Evolutionary conservation across 2,888 invertebrate species (phyloP), one percentile per base, ranked within the genome.

Genomic region (Rhagophthalmus giganteus): DNA sequence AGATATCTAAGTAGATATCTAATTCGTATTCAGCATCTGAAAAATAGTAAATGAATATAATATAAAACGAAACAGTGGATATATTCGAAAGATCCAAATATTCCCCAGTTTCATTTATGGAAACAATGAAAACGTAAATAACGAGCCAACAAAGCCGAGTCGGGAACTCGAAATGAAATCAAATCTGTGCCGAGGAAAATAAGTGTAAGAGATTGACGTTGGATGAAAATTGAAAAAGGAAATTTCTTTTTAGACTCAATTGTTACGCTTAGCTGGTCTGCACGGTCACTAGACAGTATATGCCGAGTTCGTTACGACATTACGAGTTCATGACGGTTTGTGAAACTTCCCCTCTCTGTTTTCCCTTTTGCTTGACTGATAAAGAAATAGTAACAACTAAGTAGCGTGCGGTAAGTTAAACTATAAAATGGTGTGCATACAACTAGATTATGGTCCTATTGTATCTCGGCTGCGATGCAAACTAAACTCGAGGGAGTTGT

Each of bases 161-260:
- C 63, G 62, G 53, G 42, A 57, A 60, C 58, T 59, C 57, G 65
- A 67, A 73, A 73, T 72, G 71, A 73, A 74, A 74, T 74, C 73
- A 74, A 74, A 73, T 74, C 74, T 72, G 70, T 69, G 69, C 73
- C 68, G 71, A 68, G 72, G 73, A 73, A 74, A 73, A 75, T 74
- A 74, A 73, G 74, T 71, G 72, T 72, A 73, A 74, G 72, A 71
- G 72, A 74, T 74, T 74, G 73, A 73, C 71, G 69, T 67, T 65
- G 69, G 67, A 71, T 71, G 74, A 74, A 76, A 76, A 76, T 76
- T 76, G 75, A 75, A 76, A 76, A 74, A 76, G 76, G 75, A 76
- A 76, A 76, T 76, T 76, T 75, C 75, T 76, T 76, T 74, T 73
- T 67, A 72, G 73, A 75, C 72, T 73, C 72, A 69, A 76, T 76